phyloP scores from a whole-genome alignment of 2,797 vertebrate species.

The Falco cherrug region DNA sequence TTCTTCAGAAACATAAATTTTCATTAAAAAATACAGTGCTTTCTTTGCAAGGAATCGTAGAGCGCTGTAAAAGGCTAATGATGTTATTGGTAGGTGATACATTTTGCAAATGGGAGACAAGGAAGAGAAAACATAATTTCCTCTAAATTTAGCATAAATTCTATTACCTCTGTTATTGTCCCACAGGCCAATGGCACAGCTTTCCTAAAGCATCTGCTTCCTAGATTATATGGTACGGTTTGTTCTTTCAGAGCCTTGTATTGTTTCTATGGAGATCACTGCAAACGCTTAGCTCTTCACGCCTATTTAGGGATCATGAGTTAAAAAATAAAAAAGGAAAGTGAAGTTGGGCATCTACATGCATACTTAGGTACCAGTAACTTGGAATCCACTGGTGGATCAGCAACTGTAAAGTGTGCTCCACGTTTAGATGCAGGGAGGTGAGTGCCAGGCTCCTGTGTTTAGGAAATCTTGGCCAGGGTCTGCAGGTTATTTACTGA shows the following conservation, averaged over 20 bases:
- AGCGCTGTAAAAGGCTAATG: neutral
- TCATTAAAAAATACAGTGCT: neutral
- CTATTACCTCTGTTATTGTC: conserved; percentile 1
- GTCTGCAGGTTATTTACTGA: neutral
- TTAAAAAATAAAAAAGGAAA: neutral
- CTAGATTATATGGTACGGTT: neutral
- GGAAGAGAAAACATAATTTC: conserved; percentile 54
- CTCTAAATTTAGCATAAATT: conserved; percentile 49
- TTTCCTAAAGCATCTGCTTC: conserved; percentile 43
- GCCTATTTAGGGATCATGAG: neutral
- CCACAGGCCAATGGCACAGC: neutral
- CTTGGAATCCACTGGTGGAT: neutral
- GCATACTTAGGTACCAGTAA: neutral
- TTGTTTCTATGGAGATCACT: conserved; percentile 53
- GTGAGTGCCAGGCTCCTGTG: neutral
- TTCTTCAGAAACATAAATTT: conserved; percentile 21
- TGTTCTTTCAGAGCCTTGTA: neutral
- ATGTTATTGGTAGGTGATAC: conserved; percentile 20
- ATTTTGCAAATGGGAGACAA: conserved; percentile 11
- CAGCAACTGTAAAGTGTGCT: neutral
- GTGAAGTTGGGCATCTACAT: neutral
- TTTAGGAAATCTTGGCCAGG: neutral
- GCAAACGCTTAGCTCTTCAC: neutral
- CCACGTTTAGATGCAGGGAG: neutral
- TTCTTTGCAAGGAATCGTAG: neutral